Conservation (phyloP, 2,113 vertebrate genomes). For the Phrynosoma blainvillii region DNA sequence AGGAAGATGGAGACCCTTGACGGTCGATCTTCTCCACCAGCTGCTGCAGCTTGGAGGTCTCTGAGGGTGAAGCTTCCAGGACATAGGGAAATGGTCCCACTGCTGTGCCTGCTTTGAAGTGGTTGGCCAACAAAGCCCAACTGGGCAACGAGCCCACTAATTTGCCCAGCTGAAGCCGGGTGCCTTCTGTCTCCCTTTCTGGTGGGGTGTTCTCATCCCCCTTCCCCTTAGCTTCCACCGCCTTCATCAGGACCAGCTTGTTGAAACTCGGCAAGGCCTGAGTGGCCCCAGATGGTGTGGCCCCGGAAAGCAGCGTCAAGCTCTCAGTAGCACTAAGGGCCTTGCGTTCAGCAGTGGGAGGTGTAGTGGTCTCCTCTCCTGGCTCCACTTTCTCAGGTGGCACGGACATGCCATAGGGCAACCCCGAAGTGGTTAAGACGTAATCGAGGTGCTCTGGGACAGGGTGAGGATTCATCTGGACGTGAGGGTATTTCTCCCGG, state of each 20-base stretch:
- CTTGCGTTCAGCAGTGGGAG: constrained; percentile 61
- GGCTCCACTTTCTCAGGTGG: constrained; percentile 63
- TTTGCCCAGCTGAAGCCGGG: constrained; percentile 74
- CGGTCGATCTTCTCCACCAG: constrained; percentile 91
- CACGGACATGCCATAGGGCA: constrained; percentile 76
- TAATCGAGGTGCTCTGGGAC: constrained; percentile 75
- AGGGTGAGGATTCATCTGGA: constrained; percentile 90
- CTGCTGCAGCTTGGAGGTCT: constrained; percentile 91
- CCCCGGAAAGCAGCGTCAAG: constrained; percentile 58
- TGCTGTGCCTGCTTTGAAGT: constrained; percentile 70
- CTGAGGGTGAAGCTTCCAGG: constrained; percentile 83
- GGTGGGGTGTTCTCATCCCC: constrained; percentile 75
- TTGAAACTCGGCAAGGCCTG: constrained; percentile 69
- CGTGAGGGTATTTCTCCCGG: constrained; percentile 89
- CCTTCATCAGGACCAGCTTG: constrained; percentile 76
- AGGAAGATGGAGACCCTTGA: constrained; percentile 76
- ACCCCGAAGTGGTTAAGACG: constrained; percentile 70
- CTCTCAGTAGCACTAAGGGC: constrained; percentile 67
- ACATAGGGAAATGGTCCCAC: constrained; percentile 83
- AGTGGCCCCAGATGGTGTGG: constrained; percentile 31
- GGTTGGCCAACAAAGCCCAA: constrained; percentile 84
- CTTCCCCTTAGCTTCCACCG: constrained; percentile 69
- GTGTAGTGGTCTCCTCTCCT: constrained; percentile 41
- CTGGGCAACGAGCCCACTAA: constrained; percentile 79
- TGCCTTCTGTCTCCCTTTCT: constrained; percentile 51